phyloP scores from a whole-genome alignment of 2,797 vertebrate genomes.

The Acropternis orthonyx region DNA sequence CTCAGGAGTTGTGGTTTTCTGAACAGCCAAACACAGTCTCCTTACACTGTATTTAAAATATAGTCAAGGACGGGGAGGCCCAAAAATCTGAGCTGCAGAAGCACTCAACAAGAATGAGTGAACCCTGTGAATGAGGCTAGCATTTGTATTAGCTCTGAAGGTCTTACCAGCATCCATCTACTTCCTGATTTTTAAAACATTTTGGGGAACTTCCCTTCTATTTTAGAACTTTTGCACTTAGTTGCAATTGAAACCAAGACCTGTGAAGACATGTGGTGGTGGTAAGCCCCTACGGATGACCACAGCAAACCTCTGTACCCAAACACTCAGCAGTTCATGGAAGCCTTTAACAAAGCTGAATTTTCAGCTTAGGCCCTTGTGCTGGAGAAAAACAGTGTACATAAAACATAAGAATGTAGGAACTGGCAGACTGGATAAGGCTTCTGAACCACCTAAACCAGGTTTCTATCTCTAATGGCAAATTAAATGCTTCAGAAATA shows the following conservation, averaged over 20 bases:
- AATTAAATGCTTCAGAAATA: not conserved
- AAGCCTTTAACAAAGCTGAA: not conserved
- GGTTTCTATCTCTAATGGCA: not conserved
- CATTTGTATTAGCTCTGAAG: not conserved
- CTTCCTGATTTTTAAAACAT: conserved; percentile 35
- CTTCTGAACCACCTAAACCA: not conserved
- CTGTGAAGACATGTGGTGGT: not conserved
- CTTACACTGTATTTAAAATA: not conserved
- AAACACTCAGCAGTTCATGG: not conserved
- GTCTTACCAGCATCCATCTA: not conserved
- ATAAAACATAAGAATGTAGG: not conserved
- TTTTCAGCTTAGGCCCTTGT: not conserved
- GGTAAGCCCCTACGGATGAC: conserved; percentile 16
- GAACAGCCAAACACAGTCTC: not conserved
- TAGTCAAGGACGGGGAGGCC: not conserved
- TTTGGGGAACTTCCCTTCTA: not conserved
- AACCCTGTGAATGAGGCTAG: not conserved
- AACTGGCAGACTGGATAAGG: not conserved
- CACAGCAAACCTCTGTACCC: not conserved
- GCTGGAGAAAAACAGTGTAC: not conserved
- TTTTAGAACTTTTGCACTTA: conserved; percentile 55
- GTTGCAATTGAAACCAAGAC: conserved; percentile 25
- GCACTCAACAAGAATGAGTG: not conserved
- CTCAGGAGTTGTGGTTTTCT: not conserved
- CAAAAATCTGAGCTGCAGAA: not conserved